Evolutionary conservation across 2,888 invertebrate species (phyloP), one percentile per base, ranked within the genome.

Genomic region (Phasia obesa): DNA sequence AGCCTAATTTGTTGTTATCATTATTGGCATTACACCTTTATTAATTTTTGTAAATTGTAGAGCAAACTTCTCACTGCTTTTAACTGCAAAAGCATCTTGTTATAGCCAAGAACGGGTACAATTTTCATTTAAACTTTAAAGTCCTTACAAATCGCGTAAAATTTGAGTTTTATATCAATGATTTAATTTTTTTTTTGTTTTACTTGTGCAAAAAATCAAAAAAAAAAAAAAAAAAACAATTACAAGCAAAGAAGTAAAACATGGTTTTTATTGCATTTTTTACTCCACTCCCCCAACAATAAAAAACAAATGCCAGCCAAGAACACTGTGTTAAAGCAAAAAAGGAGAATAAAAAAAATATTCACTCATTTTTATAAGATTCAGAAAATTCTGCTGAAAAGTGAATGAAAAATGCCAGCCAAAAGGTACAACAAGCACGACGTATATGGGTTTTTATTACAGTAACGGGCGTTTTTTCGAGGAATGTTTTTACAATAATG

Each of bases 261-360:
- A 81, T 71, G 71, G 31, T 65, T 76, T 81, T 81, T 76, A 64
- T 75, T 81, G 55, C 70, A 17, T 7, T 64, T 47, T 38, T 21
- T 49, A 35, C 35, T n/a, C 62, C 80, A 70, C 80, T 60, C 76
- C 81, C 57, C 23, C 51, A 65, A 59, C 64, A 73, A 82, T 77
- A 82, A 77, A 82, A 82, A 82, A 23, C 67, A 77, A 77, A 73
- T 82, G 81, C 49, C 57, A 69, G 67, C 47, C 42, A 73, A 62
- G 77, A 69, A 42, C 27, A 23, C 7, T 23, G 55, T 42, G 21
- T 44, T 42, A 23, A 53, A 44, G 9, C 31, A 71, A 59, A n/a
- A n/a, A 13, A 35, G 2, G 7, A 42, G 25, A 38, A 23, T 17
- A n/a, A 19, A 31, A 60, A 77, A 67, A 64, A 49, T 67, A 60